Percentiles rank a stretch among this genome's conserved stretches.
These are phyloP conservation scores for Sitophilus oryzae DNA, from an alignment of 1,140 invertebrate species.

Conservation along the genomic window DNA sequence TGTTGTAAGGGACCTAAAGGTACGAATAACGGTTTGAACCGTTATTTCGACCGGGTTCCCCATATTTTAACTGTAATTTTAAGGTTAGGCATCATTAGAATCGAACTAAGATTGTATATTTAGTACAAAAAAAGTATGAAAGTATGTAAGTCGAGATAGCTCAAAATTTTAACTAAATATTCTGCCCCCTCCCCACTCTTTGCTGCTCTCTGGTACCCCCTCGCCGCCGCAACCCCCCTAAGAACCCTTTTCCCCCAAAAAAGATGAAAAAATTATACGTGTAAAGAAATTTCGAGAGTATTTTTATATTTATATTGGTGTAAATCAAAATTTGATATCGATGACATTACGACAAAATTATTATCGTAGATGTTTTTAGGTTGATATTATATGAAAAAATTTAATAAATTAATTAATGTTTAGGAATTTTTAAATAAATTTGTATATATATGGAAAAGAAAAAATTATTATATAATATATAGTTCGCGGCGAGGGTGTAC, in stretches of 20 bases:
- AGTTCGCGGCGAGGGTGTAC: constrained; percentile 24
- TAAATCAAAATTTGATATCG: constrained; percentile 47
- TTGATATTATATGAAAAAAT: constrained; percentile 33
- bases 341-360: constrained; percentile 43
- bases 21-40: too few relatives aligned
- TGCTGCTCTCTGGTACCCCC: constrained; percentile 9
- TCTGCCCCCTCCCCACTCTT: constrained; percentile 20
- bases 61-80: constrained; percentile 32
- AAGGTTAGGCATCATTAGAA: constrained; percentile 46
- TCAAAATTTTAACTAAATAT: constrained; percentile 43
- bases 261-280: constrained; percentile 39
- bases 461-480: constrained; percentile 47
- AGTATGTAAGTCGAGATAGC: constrained; percentile 45
- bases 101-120: constrained; percentile 48
- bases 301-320: constrained; percentile 49
- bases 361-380: constrained; percentile 42
- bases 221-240: constrained; percentile 22
- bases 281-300: constrained; percentile 47
- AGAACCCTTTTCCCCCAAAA: too few relatives aligned
- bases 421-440: constrained; percentile 48
- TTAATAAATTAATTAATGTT: constrained; percentile 44
- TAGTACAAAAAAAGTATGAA: constrained; percentile 45
- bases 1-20: constrained; percentile 41
- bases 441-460: constrained; percentile 40
- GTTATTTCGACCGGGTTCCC: neutral